Base-by-base conservation (phyloP, 2,888 invertebrate genomes). In the Laspeyria flexula region DNA sequence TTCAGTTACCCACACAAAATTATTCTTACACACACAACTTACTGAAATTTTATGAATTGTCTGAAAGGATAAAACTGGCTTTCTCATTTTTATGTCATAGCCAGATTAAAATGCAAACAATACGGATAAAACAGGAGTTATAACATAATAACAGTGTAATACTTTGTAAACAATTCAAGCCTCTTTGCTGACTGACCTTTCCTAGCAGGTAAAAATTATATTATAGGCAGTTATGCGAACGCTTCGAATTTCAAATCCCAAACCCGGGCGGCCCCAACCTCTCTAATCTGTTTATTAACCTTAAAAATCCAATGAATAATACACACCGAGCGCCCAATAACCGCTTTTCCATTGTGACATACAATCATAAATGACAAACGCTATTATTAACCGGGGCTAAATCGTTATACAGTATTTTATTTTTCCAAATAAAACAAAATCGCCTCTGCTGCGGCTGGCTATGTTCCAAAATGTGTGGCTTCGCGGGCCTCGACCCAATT, bases 401-500 rank as follows among this genome's bases (percentile, higher is more conserved):
- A 72, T 66, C 65, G 77, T 81, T 80, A 78, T 77, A 78, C 66
- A 78, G 79, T 77, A 78, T 81, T 85, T 81, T 81, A 79, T 79
- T 82, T 81, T 78, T 75, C 71, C 72, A 78, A 77, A 86, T 85
- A 85, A 86, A 86, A 85, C 75, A 86, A 83, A 83, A 82, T 84
- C 75, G 77, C 75, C 75, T 67, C 75, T 71, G 31, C 40, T 60
- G 62, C 73, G 77, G 73, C 79, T 89, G 89, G 89, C 89, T 78
- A 73, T 77, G 77, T 78, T 89, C 89, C 89, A 89, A 86, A 84
- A 84, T 76, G 80, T 80, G 75, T 70, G 69, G 57, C 75, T 81
- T 66, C 65, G 68, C 75, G 73, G 60, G 73, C 72, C 76, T 76
- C 86, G 90, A 90, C 89, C 89, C 79, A 87, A 85, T 88, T 89